phyloP scores from a whole-genome alignment of 2,888 invertebrate species.

The Octodonta nipae region DNA sequence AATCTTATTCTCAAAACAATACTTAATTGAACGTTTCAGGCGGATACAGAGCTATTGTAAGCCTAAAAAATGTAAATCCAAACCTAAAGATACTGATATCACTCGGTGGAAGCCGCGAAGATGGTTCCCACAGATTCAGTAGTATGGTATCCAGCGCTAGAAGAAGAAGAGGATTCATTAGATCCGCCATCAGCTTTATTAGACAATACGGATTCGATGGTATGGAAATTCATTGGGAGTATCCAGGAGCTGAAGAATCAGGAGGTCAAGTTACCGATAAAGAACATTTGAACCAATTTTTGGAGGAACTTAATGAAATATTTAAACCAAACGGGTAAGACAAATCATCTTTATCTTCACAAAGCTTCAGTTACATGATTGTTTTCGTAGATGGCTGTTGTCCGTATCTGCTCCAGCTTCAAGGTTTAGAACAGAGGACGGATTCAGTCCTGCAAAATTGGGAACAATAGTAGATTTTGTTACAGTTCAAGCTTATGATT shows the following conservation, averaged over 20 bases:
- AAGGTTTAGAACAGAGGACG: conserved; percentile 51
- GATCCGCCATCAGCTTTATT: conserved; percentile 50
- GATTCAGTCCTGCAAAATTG: conserved; percentile 48
- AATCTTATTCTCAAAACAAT: not conserved
- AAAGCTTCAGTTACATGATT: not conserved
- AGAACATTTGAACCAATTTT: conserved; percentile 19
- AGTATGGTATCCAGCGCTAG: conserved; percentile 46
- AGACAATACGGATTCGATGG: conserved; percentile 65
- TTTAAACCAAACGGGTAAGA: conserved; percentile 31
- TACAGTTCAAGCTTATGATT: conserved; percentile 54
- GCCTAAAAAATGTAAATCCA: conserved; percentile 52
- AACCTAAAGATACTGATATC: conserved; percentile 58
- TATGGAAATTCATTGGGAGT: conserved; percentile 67
- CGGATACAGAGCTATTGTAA: conserved; percentile 57
- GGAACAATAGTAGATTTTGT: conserved; percentile 51
- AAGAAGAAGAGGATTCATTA: conserved; percentile 45
- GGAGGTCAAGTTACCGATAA: conserved; percentile 39
- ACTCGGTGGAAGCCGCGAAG: conserved; percentile 57
- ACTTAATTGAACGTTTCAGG: conserved; percentile 36
- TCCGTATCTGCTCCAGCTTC: conserved; percentile 45
- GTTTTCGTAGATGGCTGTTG: conserved; percentile 24
- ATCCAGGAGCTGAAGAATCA: conserved; percentile 44
- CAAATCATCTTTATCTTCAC: no score
- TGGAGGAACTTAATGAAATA: conserved; percentile 49
- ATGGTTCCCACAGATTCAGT: conserved; percentile 49